Evolutionary conservation across 2,888 invertebrate species (phyloP), one percentile per base, ranked within the genome.

Genomic region (Prostheceraeus crozeri): DNA sequence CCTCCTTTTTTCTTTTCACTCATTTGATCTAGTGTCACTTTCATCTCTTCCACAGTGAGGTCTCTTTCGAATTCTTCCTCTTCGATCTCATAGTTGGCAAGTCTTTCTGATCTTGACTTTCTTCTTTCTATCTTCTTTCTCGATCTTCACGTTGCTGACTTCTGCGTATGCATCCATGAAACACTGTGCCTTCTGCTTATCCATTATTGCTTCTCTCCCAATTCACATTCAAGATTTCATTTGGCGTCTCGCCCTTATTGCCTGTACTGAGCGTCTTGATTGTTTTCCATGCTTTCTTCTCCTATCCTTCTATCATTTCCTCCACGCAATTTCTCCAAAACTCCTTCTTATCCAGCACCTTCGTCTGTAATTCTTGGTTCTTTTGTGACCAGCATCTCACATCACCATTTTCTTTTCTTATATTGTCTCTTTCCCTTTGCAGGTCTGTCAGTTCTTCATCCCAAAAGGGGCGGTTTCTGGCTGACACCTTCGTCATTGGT

Each of bases 401-500:
- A 27, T 40, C 21, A 16, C 11, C n/a, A n/a, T n/a, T n/a, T n/a
- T 19, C 31, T n/a, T n/a, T 8, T 16, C 35, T n/a, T 35, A 16
- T 3, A 4, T 3, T 28, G 30, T 53, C 53, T 19, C 31, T 53
- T 33, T 35, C 4, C 19, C 45, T 25, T 31, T 3, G 6, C 30
- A 40, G 14, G 16, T 40, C 25, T n/a, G 52, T 27, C 52, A 51
- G 52, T 21, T 51, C 52, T 25, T 51, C 52, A n/a, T 53, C 27
- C 53, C 4, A 53, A 19, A 14, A 53, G 2, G 53, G 53, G 10
- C 35, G 25, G 35, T 53, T 3, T n/a, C n/a, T n/a, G 3, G 10
- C 27, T 4, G 27, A 3, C 2, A 27, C 10, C 6, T 53, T 53
- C 45, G 25, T 53, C 11, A 53, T n/a, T 35, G 53, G 25, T 19